Percentiles rank a stretch among this genome's conserved stretches.
Evolutionary conservation across 2,888 invertebrate species (phyloP).

Genomic region (Ganaspis brasiliensis): DNA sequence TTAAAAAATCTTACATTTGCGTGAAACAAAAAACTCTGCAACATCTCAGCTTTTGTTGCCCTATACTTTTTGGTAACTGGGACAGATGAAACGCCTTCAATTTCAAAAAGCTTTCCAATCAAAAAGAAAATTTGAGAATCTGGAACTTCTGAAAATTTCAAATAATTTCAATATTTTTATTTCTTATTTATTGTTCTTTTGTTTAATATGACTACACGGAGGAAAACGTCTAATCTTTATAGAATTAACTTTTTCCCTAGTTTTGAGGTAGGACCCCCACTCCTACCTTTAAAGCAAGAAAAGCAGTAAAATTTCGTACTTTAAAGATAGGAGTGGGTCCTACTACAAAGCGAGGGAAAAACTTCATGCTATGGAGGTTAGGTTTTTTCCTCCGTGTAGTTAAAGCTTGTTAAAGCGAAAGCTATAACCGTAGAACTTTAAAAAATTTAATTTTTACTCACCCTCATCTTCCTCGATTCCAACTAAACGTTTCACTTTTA

Average conservation of each 20-base stretch:
- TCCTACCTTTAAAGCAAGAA: no score
- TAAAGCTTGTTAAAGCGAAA: no score
- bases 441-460: not conserved
- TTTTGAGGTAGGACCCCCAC: no score
- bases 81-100: not conserved
- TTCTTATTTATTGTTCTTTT: not conserved
- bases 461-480: not conserved
- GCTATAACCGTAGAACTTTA: no score
- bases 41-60: conserved; percentile 8
- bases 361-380: no score
- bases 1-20: not conserved
- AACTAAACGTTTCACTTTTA: conserved; percentile 3
- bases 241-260: no score
- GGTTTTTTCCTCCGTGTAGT: no score
- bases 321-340: no score
- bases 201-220: not conserved
- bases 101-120: not conserved
- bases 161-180: not conserved
- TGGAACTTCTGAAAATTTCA: not conserved
- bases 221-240: no score
- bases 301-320: no score
- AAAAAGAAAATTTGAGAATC: not conserved
- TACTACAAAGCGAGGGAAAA: no score
- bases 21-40: not conserved
- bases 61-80: not conserved